These are phyloP conservation scores for Tapera naevia DNA, from an alignment of 2,797 vertebrate genomes.

Conservation along the genomic window DNA sequence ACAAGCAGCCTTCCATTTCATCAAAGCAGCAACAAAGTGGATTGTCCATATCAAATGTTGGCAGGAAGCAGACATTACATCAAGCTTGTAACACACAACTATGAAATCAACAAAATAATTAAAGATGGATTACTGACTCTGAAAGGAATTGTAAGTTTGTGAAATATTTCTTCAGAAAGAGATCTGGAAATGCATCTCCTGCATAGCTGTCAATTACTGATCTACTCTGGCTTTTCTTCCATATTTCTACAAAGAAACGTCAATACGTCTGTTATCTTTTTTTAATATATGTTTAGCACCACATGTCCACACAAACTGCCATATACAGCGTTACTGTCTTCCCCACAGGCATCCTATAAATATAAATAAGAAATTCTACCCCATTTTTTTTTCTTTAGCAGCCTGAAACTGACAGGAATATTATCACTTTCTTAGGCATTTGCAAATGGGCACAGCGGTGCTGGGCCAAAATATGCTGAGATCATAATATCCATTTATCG, in stretches of 20 bases:
- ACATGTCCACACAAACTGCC: conserved; percentile 64
- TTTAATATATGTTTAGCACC: conserved; percentile 66
- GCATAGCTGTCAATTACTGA: conserved; percentile 68
- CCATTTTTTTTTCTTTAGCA: conserved; percentile 51
- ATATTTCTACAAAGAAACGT: conserved; percentile 44
- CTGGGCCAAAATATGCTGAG: conserved; percentile 66
- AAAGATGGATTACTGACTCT: conserved; percentile 72
- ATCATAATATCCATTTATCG: conserved; percentile 76
- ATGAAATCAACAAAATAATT: conserved; percentile 78
- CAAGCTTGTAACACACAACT: conserved; percentile 70
- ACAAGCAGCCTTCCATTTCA: conserved; percentile 72
- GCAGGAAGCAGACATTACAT: conserved; percentile 69
- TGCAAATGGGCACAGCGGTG: conserved; percentile 57
- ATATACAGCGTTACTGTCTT: conserved; percentile 57
- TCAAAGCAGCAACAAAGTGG: conserved; percentile 81
- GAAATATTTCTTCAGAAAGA: conserved; percentile 48
- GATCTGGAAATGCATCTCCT: conserved; percentile 55
- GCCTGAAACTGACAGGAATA: conserved; percentile 72
- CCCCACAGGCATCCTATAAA: conserved; percentile 74
- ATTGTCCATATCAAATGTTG: conserved; percentile 74
- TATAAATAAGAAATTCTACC: conserved; percentile 74
- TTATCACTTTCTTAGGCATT: conserved; percentile 73
- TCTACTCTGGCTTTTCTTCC: conserved; percentile 36
- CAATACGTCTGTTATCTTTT: conserved; percentile 70
- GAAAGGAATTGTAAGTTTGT: conserved; percentile 62